Conservation (phyloP, 2,888 invertebrate species). For the Cylindroiulus punctatus region DNA sequence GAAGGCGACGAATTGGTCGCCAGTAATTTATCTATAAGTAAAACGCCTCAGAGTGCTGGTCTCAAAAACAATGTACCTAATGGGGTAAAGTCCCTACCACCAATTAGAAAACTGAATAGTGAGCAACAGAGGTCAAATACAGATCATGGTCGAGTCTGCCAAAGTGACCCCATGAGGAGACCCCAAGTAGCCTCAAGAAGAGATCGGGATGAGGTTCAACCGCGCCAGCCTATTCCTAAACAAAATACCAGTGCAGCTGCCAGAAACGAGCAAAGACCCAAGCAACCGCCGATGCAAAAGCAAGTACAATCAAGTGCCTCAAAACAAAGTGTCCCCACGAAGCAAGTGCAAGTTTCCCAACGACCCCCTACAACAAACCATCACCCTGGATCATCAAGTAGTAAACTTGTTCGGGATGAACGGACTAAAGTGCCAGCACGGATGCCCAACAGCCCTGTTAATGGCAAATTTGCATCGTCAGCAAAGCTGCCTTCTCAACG, state of each 20-base stretch:
- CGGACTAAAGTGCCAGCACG: constrained; percentile 5
- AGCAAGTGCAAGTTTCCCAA: not conserved
- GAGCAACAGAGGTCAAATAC: not conserved
- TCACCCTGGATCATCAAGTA: not conserved
- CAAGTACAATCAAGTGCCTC: not conserved
- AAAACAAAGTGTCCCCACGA: not conserved
- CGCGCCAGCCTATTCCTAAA: not conserved
- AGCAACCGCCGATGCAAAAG: not conserved
- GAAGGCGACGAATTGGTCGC: not conserved
- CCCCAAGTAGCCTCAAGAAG: not conserved
- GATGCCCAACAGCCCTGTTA: no score
- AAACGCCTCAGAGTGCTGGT: not conserved
- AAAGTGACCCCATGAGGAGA: not conserved
- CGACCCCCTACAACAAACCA: not conserved
- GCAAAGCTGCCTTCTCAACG: constrained; percentile 30
- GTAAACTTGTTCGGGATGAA: not conserved
- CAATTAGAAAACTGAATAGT: constrained; percentile 16
- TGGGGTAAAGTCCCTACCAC: not conserved
- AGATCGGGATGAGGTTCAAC: not conserved
- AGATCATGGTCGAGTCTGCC: not conserved
- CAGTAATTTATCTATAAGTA: not conserved
- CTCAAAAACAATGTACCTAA: not conserved
- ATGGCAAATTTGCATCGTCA: not conserved
- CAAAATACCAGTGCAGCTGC: not conserved
- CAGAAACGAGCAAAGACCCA: not conserved